Evolutionary conservation across 2,888 invertebrate genomes (phyloP).

Genomic region (Tolmerus cingulatus): DNA sequence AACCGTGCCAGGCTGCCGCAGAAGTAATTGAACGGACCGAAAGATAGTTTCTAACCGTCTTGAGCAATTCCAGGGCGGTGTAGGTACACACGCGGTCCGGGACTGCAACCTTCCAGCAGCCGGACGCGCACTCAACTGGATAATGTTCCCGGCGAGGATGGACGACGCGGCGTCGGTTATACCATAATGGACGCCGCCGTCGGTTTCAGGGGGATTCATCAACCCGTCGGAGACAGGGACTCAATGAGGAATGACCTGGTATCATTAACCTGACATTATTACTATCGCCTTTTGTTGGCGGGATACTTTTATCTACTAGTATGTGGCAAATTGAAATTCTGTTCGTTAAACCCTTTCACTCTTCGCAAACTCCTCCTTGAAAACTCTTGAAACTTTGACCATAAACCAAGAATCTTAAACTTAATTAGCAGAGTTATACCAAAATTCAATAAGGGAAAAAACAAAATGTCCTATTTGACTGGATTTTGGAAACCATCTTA

Average conservation of each 20-base stretch:
- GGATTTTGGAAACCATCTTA: too few relatives aligned
- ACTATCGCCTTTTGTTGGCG: neutral
- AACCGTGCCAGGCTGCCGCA: constrained; percentile 43
- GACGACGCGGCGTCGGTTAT: neutral
- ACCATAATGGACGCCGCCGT: neutral
- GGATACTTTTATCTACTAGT: neutral
- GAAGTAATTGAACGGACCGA: constrained; percentile 31
- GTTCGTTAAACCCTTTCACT: neutral
- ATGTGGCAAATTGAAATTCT: constrained; percentile 5
- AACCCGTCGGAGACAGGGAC: neutral
- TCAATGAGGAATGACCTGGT: neutral
- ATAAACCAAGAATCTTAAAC: neutral
- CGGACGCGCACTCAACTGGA: constrained; percentile 21
- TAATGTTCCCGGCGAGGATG: constrained; percentile 9
- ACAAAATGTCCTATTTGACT: too few relatives aligned
- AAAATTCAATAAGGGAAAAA: too few relatives aligned
- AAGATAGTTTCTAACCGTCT: constrained; percentile 22
- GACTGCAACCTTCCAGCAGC: neutral
- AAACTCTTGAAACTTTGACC: neutral
- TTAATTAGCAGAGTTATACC: neutral
- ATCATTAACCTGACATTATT: constrained; percentile 18
- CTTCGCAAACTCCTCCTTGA: neutral
- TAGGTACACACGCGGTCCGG: neutral
- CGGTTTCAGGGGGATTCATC: neutral
- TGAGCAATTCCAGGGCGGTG: neutral